Base-by-base conservation (phyloP, 1,140 invertebrate species). In the Drosophila subobscura region DNA sequence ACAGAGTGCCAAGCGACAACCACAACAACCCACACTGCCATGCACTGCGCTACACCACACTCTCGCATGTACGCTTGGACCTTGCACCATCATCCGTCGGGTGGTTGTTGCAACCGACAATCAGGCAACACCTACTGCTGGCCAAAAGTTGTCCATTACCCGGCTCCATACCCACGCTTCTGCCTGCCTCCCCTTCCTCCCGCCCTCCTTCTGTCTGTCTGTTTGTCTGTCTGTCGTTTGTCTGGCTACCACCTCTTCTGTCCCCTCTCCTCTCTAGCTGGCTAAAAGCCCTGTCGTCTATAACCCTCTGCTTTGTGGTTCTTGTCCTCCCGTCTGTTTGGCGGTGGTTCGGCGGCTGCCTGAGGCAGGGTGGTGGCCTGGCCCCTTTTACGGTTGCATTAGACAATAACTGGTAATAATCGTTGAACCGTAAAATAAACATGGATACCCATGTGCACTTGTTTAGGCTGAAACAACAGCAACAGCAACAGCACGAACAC, bases 381-480 rank as follows among this genome's bases (percentile, higher is more conserved):
- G 55, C 80, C 73, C 81, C 77, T 68, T 84, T 85, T 84, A 72
- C 65, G 77, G 58, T 71, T 64, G 71, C 71, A 84, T 89, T 89
- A 79, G 83, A 88, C 83, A 88, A 88, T 88, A 88, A 88, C 83
- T 88, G 79, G 83, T 83, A 88, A 88, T 88, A 88, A 88, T 89
- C 83, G 84, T 88, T 88, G 83, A 88, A 88, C 83, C 83, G 83
- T 88, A 88, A 88, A 88, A 88, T 88, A 88, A 88, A 88, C 83
- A 88, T 88, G 84, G 78, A 88, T 88, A 83, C 83, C 72, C 66
- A 72, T 37, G 56, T 89, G 83, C 84, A 88, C 83, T 88, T 88
- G 79, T 83, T 88, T 88, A 68, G 84, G 83, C 68, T 79, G 76
- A 73, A 80, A 61, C 78, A 76, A 77, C 67, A 72, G 10, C 74